These are phyloP conservation scores for Lacanobia wlatinum DNA, from an alignment of 2,888 invertebrate species.

Conservation along the genomic window DNA sequence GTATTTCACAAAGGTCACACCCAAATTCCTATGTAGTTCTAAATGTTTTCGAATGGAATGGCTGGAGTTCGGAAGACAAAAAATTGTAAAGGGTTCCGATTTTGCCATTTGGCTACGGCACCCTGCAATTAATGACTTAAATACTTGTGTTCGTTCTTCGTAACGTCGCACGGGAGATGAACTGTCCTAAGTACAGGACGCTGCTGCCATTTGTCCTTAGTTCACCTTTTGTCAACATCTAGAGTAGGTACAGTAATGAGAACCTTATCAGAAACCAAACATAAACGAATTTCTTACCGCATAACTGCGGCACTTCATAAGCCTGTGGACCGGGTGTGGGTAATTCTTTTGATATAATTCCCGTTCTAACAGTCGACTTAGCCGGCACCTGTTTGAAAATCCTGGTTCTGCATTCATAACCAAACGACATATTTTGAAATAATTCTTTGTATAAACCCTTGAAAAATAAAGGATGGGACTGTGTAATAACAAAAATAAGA, in stretches of 20 bases:
- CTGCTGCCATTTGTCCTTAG: background rate
- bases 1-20: too few species aligned
- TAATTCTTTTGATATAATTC: conserved; percentile 52
- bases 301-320: conserved; percentile 79
- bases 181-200: background rate
- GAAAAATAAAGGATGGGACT: background rate
- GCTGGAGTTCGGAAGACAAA: background rate
- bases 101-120: background rate
- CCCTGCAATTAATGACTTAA: background rate
- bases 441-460: conserved; percentile 2
- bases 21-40: background rate
- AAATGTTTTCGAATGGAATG: background rate
- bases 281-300: conserved; percentile 69
- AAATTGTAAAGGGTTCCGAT: background rate
- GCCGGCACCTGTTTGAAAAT: conserved; percentile 79
- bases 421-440: conserved; percentile 76
- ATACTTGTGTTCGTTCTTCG: background rate
- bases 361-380: conserved; percentile 74
- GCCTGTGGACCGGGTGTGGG: conserved; percentile 75
- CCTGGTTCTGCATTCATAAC: conserved; percentile 81
- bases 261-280: background rate
- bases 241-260: background rate
- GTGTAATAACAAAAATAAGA: background rate
- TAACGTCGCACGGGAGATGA: background rate
- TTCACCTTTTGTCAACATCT: background rate